A percentile compares a stretch with the other conserved stretches of the same genome.
Evolutionary conservation across 2,888 invertebrate genomes (phyloP).

Genomic region (Pammene fasciana): DNA sequence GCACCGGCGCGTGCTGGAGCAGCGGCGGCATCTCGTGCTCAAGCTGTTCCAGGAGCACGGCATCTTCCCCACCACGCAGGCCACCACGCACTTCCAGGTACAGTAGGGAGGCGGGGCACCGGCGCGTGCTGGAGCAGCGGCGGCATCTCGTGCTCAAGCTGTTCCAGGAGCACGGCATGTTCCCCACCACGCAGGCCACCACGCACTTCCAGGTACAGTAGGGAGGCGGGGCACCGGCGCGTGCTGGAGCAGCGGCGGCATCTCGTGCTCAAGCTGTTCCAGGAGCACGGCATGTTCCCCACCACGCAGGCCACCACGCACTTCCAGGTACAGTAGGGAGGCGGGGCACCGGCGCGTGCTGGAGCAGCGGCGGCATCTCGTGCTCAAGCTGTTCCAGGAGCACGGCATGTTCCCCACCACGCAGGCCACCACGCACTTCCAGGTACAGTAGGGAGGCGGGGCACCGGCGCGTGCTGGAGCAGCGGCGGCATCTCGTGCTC

Average conservation of each 20-base stretch:
- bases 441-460: too few species aligned
- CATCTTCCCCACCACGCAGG: conserved; percentile 95
- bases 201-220: conserved; percentile 88
- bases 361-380: conserved; percentile 95
- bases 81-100: conserved; percentile 92
- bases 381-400: conserved; percentile 96
- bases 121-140: conserved; percentile 95
- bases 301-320: conserved; percentile 93
- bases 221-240: conserved; percentile 26
- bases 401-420: conserved; percentile 95
- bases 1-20: conserved; percentile 94
- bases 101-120: conserved; percentile 85
- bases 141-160: conserved; percentile 96
- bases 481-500: conserved; percentile 95
- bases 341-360: conserved; percentile 78
- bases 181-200: conserved; percentile 95
- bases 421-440: conserved; percentile 90
- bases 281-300: conserved; percentile 95
- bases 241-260: conserved; percentile 96
- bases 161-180: conserved; percentile 94
- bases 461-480: conserved; percentile 94
- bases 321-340: conserved; percentile 85
- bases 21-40: conserved; percentile 95
- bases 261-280: conserved; percentile 96
- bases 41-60: conserved; percentile 95